Percentiles rank a stretch among this genome's conserved stretches.
These are phyloP conservation scores for Vulpes ferrilata DNA, from an alignment of 2,113 vertebrate genomes.

Conservation along the genomic window DNA sequence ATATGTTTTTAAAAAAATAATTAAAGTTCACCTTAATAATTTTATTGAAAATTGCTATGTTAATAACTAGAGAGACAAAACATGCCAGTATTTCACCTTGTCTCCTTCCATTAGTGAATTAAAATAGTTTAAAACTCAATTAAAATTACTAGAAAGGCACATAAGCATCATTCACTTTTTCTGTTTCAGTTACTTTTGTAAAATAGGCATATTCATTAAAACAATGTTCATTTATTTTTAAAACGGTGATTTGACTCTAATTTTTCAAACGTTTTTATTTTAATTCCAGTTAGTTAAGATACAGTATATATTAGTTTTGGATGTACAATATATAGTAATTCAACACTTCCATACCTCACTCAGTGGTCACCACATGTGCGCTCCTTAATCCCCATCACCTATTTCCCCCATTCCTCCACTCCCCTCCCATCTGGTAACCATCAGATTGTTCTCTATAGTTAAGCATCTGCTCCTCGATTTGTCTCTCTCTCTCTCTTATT, in stretches of 20 bases:
- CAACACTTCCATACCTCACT: not conserved
- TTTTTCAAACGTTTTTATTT: not conserved
- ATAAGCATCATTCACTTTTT: not conserved
- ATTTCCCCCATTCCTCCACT: not conserved
- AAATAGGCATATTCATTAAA: conserved; percentile 45
- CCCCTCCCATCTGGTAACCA: not conserved
- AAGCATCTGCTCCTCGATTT: not conserved
- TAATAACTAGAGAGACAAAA: conserved; percentile 34
- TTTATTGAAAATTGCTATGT: conserved; percentile 40
- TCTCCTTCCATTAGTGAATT: conserved; percentile 57
- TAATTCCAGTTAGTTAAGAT: not conserved
- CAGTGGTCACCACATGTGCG: not conserved
- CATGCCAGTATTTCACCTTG: conserved; percentile 39
- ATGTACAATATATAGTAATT: not conserved
- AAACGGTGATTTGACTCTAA: not conserved
- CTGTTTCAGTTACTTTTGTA: conserved; percentile 19
- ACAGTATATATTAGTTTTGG: not conserved
- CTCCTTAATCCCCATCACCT: not conserved
- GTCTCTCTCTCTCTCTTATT: not conserved
- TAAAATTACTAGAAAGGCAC: conserved; percentile 15
- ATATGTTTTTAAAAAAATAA: conserved; percentile 4
- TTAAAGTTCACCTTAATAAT: not conserved
- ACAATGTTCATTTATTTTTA: not conserved
- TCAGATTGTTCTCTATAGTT: not conserved
- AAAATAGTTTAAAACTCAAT: conserved; percentile 54